Percentiles rank a stretch among this genome's conserved stretches.
Conservation (phyloP, 2,113 vertebrate species). For the Perccottus glenii region DNA sequence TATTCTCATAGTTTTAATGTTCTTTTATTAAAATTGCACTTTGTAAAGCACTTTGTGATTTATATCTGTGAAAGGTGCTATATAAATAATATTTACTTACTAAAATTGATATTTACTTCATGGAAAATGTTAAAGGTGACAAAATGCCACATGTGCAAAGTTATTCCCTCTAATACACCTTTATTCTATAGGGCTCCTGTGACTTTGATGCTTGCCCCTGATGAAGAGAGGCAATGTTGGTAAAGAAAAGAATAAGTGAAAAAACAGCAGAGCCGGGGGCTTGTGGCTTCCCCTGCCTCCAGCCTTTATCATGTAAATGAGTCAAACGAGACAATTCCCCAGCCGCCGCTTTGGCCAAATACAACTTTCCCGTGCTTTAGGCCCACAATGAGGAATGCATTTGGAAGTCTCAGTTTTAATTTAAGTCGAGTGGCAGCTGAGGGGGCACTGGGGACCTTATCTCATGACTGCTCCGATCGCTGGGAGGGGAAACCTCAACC, state of each 20-base stretch:
- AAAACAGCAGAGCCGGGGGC: slow-evolving; percentile 33
- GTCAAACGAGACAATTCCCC: slow-evolving; percentile 86
- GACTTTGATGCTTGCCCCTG: slow-evolving; percentile 63
- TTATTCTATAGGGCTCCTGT: slow-evolving; percentile 73
- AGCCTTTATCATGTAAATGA: slow-evolving; percentile 95
- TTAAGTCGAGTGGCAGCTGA: slow-evolving; percentile 88
- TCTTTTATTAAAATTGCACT: no score
- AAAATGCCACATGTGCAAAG: slow-evolving; percentile 19
- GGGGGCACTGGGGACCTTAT: slow-evolving; percentile 81
- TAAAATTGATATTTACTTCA: not conserved
- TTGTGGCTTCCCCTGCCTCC: slow-evolving; percentile 67
- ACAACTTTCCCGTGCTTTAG: slow-evolving; percentile 81
- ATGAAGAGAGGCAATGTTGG: slow-evolving; percentile 68
- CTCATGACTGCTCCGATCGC: slow-evolving; percentile 74
- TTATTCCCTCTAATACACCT: slow-evolving; percentile 70
- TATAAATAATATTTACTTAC: no score
- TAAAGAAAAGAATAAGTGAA: slow-evolving; percentile 74
- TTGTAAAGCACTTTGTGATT: no score
- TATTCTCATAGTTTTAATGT: no score
- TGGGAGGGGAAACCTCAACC: slow-evolving; percentile 61
- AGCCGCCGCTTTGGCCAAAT: slow-evolving; percentile 86
- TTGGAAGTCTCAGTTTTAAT: slow-evolving; percentile 88
- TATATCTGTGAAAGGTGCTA: no score
- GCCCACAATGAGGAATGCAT: slow-evolving; percentile 79
- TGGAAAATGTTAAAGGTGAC: not conserved